A percentile compares a stretch with the other conserved stretches of the same genome.
These are phyloP conservation scores for Papilio dardanus DNA, from an alignment of 1,140 invertebrate species.

Conservation along the genomic window DNA sequence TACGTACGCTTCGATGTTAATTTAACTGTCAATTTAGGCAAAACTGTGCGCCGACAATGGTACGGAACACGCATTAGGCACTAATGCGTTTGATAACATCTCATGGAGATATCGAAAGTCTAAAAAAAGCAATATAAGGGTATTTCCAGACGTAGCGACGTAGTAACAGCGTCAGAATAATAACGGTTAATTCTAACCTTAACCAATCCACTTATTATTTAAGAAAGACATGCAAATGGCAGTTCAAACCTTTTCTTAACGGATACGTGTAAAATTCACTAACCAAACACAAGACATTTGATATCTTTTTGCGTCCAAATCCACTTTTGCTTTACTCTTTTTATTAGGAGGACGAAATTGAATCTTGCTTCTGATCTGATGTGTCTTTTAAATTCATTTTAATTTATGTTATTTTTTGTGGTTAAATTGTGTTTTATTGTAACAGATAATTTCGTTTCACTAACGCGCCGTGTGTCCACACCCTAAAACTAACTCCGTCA, in stretches of 20 bases:
- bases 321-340: too few relatives aligned
- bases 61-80: constrained; percentile 26
- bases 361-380: too few relatives aligned
- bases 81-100: constrained; percentile 34
- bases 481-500: not conserved
- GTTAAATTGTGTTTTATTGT: too few relatives aligned
- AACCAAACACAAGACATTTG: too few relatives aligned
- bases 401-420: too few relatives aligned
- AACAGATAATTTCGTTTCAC: not conserved
- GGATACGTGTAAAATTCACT: too few relatives aligned
- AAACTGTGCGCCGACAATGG: constrained; percentile 25
- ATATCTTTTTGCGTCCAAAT: too few relatives aligned
- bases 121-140: constrained; percentile 27
- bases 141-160: not conserved
- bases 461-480: not conserved
- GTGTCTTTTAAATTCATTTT: too few relatives aligned
- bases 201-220: too few relatives aligned
- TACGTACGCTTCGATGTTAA: constrained; percentile 17
- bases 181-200: not conserved
- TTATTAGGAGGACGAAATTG: too few relatives aligned
- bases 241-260: not conserved
- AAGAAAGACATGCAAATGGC: not conserved
- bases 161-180: not conserved
- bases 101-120: constrained; percentile 18
- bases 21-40: constrained; percentile 36